Percentiles rank a stretch among this genome's conserved stretches.
phyloP scores from a whole-genome alignment of 2,888 invertebrate species.

The Dryococelus australis region DNA sequence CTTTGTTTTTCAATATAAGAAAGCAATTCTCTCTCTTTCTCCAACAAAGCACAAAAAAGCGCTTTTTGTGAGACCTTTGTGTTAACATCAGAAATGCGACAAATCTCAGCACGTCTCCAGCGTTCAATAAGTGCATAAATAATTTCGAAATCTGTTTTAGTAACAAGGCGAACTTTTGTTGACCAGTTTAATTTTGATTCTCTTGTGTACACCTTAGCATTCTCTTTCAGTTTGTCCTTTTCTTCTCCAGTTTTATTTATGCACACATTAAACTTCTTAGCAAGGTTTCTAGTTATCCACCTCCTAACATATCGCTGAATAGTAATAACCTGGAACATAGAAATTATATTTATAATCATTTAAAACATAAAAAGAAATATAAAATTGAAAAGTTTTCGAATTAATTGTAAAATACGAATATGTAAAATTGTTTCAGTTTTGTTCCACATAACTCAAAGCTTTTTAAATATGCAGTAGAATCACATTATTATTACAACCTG shows the following conservation, averaged over 20 bases:
- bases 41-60: slow-evolving; percentile 72
- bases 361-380: no score
- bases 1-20: slow-evolving; percentile 74
- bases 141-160: slow-evolving; percentile 77
- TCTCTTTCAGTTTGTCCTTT: not conserved
- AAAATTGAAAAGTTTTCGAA: no score
- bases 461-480: no score
- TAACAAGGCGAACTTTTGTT: slow-evolving; percentile 52
- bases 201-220: not conserved
- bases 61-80: slow-evolving; percentile 74
- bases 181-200: not conserved
- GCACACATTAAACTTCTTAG: not conserved
- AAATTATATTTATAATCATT: not conserved
- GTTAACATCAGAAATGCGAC: slow-evolving; percentile 68
- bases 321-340: slow-evolving; percentile 18
- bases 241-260: not conserved
- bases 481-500: no score
- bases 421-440: no score
- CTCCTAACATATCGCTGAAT: slow-evolving; percentile 27
- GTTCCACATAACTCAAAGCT: no score
- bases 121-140: slow-evolving; percentile 73
- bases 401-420: no score
- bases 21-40: slow-evolving; percentile 76
- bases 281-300: not conserved
- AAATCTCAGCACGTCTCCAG: slow-evolving; percentile 71